phyloP scores from a whole-genome alignment of 1,140 invertebrate genomes.

The Zaprionus gabonicus region DNA sequence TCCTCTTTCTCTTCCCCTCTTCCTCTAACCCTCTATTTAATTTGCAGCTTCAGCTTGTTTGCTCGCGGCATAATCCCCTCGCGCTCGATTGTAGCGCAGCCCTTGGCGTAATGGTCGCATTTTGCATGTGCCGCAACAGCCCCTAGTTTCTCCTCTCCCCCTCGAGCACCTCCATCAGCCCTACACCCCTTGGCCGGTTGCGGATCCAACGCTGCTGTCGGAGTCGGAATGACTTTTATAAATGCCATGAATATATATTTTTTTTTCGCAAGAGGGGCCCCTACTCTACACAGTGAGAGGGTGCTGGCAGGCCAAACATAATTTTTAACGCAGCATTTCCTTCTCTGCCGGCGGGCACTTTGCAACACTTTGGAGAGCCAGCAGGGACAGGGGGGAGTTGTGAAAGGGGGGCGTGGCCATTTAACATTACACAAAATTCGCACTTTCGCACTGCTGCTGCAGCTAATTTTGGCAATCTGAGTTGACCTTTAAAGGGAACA shows the following conservation, averaged over 20 bases:
- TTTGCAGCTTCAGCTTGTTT: neutral
- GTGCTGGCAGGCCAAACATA: constrained; percentile 52
- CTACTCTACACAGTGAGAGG: neutral
- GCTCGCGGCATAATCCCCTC: neutral
- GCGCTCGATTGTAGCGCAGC: constrained; percentile 43
- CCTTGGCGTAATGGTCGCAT: constrained; percentile 56
- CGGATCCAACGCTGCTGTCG: neutral
- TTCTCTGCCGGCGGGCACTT: constrained; percentile 36
- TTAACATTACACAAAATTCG: constrained; percentile 67
- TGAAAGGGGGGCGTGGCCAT: constrained; percentile 39
- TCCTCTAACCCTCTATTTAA: neutral
- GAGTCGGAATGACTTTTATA: constrained; percentile 77
- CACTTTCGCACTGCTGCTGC: constrained; percentile 59
- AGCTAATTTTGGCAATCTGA: constrained; percentile 62
- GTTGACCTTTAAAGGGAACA: constrained; percentile 49
- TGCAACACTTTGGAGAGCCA: constrained; percentile 33
- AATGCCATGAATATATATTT: constrained; percentile 74
- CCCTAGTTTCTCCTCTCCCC: neutral
- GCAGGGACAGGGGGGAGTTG: too few relatives aligned
- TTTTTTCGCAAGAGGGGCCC: constrained; percentile 6
- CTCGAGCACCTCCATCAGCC: neutral
- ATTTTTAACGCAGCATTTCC: constrained; percentile 81
- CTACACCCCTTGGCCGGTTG: neutral
- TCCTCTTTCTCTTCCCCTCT: neutral
- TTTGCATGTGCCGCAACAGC: constrained; percentile 54